A percentile compares a stretch with the other conserved stretches of the same genome.
phyloP scores from a whole-genome alignment of 2,888 invertebrate species.

The Acanthacorydalis orientalis region DNA sequence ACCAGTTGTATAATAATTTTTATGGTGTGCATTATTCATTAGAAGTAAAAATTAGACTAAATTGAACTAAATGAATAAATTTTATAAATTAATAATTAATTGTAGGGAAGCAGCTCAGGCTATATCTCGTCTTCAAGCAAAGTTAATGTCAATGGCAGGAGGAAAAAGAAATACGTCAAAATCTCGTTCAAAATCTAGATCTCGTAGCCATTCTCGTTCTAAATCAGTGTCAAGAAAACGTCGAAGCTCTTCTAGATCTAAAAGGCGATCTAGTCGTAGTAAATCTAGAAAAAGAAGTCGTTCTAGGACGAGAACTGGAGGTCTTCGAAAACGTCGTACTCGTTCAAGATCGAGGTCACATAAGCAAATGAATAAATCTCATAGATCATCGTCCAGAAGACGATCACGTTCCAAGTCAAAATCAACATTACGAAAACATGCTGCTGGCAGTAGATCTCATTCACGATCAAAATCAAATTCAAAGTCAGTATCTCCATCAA shows the following conservation, averaged over 20 bases:
- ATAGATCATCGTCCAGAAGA: not conserved
- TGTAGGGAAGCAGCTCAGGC: conserved; percentile 28
- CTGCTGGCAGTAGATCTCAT: not conserved
- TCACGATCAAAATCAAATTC: not conserved
- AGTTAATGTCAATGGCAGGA: conserved; percentile 42
- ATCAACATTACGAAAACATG: not conserved
- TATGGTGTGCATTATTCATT: too few relatives aligned
- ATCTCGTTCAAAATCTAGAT: conserved; percentile 16
- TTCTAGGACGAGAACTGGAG: not conserved
- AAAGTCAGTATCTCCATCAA: not conserved
- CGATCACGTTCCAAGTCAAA: not conserved
- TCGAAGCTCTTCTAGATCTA: conserved; percentile 3
- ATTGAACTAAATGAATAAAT: not conserved
- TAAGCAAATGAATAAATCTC: not conserved
- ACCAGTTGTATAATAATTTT: too few relatives aligned
- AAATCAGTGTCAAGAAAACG: conserved; percentile 16
- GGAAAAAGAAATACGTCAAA: conserved; percentile 19
- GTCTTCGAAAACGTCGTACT: conserved; percentile 10
- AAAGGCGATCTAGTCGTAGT: not conserved
- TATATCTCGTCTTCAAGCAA: conserved; percentile 42
- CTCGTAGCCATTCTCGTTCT: conserved; percentile 21
- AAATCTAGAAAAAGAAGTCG: not conserved
- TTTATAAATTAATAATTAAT: not conserved
- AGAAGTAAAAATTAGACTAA: too few relatives aligned
- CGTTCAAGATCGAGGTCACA: conserved; percentile 10